Percentiles rank a stretch among this genome's conserved stretches.
These are phyloP conservation scores for Hydrolagus colliei DNA, from an alignment of 2,797 vertebrate species.

Conservation along the genomic window DNA sequence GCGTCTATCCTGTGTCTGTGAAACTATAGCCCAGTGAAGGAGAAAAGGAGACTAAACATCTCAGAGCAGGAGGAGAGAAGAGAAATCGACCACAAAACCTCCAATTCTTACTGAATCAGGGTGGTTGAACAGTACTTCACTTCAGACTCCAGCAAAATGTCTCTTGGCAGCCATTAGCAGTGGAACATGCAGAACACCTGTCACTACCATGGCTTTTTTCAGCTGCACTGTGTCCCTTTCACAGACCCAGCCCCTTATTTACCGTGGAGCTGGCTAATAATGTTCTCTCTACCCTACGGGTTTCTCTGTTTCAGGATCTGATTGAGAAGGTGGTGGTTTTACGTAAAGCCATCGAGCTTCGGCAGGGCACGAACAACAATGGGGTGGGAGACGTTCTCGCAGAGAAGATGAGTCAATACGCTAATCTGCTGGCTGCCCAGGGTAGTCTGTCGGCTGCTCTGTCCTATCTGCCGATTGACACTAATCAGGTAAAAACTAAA, in stretches of 20 bases:
- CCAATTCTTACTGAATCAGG: too few species aligned
- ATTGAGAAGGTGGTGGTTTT: conserved; percentile 93
- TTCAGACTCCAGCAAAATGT: too few species aligned
- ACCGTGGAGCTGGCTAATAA: background rate
- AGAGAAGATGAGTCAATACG: conserved; percentile 89
- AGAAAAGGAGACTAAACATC: too few species aligned
- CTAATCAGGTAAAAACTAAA: conserved; percentile 62
- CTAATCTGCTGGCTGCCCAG: conserved; percentile 80
- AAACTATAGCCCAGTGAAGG: too few species aligned
- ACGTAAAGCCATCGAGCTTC: conserved; percentile 73
- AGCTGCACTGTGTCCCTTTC: background rate
- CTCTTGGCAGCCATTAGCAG: background rate
- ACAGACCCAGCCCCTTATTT: background rate
- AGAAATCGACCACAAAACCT: too few species aligned
- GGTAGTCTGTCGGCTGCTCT: conserved; percentile 82
- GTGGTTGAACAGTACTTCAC: too few species aligned
- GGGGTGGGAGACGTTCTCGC: conserved; percentile 71
- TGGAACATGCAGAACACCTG: background rate
- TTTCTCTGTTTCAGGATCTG: conserved; percentile 66
- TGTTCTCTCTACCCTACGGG: background rate
- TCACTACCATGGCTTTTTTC: background rate
- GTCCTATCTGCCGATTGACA: conserved; percentile 77
- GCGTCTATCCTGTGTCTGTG: too few species aligned
- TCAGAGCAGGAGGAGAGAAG: too few species aligned
- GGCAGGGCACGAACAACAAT: conserved; percentile 55